These are phyloP conservation scores for Drosophila longiperda DNA, from an alignment of 2,888 invertebrate species.

Conservation along the genomic window DNA sequence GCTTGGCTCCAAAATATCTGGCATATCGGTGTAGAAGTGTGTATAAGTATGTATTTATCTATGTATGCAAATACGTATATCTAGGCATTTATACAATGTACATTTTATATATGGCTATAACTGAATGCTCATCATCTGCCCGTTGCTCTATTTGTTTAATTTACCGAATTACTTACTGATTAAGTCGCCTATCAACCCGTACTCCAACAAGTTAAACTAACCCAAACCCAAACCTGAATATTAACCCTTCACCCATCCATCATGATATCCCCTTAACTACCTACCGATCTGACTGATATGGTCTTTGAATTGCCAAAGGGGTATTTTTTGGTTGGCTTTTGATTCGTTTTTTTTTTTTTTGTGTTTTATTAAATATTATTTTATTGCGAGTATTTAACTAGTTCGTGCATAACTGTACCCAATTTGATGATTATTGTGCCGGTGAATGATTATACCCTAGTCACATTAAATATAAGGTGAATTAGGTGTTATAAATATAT, in stretches of 20 bases:
- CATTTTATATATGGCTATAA: slow-evolving; percentile 18
- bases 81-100: slow-evolving; percentile 1
- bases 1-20: slow-evolving; percentile 30
- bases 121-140: slow-evolving; percentile 38
- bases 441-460: not conserved
- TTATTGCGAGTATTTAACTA: slow-evolving; percentile 26
- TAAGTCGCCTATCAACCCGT: slow-evolving; percentile 50
- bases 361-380: not conserved
- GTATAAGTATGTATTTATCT: not conserved
- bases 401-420: slow-evolving; percentile 63
- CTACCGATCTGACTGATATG: slow-evolving; percentile 39
- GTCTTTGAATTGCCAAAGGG: slow-evolving; percentile 28
- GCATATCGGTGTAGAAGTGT: slow-evolving; percentile 22
- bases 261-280: slow-evolving; percentile 7
- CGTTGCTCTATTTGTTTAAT: slow-evolving; percentile 64
- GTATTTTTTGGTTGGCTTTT: slow-evolving; percentile 27
- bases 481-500: not conserved
- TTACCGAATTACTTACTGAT: slow-evolving; percentile 75
- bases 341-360: slow-evolving; percentile 12
- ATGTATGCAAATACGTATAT: not conserved
- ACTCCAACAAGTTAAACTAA: not conserved
- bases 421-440: not conserved
- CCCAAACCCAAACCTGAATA: slow-evolving; percentile 7
- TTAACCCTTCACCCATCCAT: slow-evolving; percentile 2
- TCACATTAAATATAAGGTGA: no score